Evolutionary conservation across 2,888 invertebrate genomes (phyloP).

Genomic region (Ecliptopera silaceata): DNA sequence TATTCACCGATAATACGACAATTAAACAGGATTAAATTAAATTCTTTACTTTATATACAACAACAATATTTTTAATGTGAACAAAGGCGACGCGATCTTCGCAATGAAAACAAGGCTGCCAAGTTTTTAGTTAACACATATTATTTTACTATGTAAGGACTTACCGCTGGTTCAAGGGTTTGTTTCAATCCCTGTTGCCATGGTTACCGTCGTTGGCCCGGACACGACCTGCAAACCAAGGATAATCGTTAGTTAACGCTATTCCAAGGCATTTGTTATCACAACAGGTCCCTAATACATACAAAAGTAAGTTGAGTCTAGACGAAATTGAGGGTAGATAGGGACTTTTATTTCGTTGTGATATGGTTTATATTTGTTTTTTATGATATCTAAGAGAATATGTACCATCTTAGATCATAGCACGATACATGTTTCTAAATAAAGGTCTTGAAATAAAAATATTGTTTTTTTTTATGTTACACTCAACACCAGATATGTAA

Average conservation of each 20-base stretch:
- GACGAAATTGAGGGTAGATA: not conserved
- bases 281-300: not conserved
- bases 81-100: too few relatives aligned
- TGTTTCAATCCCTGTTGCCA: slow-evolving; percentile 74
- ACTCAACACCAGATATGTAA: too few relatives aligned
- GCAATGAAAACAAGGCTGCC: too few relatives aligned
- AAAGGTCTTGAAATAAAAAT: too few relatives aligned
- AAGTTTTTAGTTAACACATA: too few relatives aligned
- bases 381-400: not conserved
- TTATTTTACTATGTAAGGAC: too few relatives aligned
- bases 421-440: too few relatives aligned
- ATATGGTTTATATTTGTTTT: not conserved
- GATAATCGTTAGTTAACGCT: slow-evolving; percentile 25
- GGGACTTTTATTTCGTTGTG: not conserved
- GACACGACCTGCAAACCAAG: slow-evolving; percentile 64
- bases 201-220: slow-evolving; percentile 69
- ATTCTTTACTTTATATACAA: too few relatives aligned
- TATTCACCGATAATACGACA: too few relatives aligned
- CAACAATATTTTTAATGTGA: too few relatives aligned
- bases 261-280: not conserved
- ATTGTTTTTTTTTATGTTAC: too few relatives aligned
- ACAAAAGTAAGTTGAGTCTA: not conserved
- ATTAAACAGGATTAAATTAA: too few relatives aligned
- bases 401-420: not conserved
- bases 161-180: slow-evolving; percentile 70